Percentiles rank a stretch among this genome's conserved stretches.
Conservation (phyloP, 2,797 vertebrate genomes). For the Coreius guichenoti region DNA sequence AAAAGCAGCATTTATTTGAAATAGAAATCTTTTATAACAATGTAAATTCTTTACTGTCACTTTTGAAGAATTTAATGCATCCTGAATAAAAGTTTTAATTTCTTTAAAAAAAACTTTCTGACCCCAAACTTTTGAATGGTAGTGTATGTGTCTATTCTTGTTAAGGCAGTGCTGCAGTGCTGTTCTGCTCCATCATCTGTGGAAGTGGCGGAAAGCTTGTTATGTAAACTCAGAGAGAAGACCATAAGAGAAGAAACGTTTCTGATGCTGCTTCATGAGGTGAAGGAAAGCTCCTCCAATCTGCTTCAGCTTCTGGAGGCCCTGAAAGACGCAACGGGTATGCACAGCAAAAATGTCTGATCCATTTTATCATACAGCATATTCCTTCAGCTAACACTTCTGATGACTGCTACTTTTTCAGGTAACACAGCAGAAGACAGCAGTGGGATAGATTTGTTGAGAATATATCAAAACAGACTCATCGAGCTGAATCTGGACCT, state of each 20-base stretch:
- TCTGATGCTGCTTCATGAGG: slow-evolving; percentile 74
- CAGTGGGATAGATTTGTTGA: slow-evolving; percentile 71
- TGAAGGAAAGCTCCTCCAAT: slow-evolving; percentile 69
- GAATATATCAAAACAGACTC: slow-evolving; percentile 71
- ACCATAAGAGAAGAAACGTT: slow-evolving; percentile 75
- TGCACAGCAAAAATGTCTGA: not conserved
- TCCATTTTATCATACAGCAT: not conserved
- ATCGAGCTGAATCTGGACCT: slow-evolving; percentile 68
- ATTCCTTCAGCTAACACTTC: not conserved
- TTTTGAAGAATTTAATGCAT: not conserved
- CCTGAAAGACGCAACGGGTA: slow-evolving; percentile 56
- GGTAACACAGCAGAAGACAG: slow-evolving; percentile 61
- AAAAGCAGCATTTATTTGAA: not conserved
- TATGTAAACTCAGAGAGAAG: slow-evolving; percentile 76
- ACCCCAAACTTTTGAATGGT: not conserved
- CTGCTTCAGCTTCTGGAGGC: slow-evolving; percentile 7
- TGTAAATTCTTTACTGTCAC: not conserved
- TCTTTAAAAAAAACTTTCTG: not conserved
- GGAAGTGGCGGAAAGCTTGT: slow-evolving; percentile 72
- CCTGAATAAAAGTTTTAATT: not conserved
- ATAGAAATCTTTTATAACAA: not conserved
- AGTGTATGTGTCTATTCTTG: not conserved
- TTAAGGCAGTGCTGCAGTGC: slow-evolving; percentile 82
- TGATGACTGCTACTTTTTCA: not conserved
- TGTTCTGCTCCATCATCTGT: slow-evolving; percentile 74